Base-by-base conservation (phyloP, 2,113 vertebrate genomes). In the Engystomops pustulosus region DNA sequence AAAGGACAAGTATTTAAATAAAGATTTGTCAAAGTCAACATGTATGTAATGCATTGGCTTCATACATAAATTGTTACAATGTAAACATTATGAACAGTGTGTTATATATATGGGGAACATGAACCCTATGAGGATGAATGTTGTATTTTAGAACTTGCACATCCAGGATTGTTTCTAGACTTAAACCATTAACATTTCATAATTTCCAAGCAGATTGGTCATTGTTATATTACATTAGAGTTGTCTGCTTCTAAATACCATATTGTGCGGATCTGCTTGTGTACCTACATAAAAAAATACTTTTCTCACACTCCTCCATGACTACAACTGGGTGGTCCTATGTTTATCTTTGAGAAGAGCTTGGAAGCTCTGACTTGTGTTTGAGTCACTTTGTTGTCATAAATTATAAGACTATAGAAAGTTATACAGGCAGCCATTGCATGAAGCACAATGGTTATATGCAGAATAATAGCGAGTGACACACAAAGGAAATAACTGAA, bases 301-400 rank as follows among this genome's bases (percentile, higher is more conserved):
- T 34, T 36, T 76, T 53, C 45, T 32, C 60, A 30, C n/a, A 23
- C 23, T 34, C 27, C 27, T 41, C 17, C 36, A 9, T 27, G 12
- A 9, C 41, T 80, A 7, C 11, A 69, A 3, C 45, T 81, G 65
- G 62, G 79, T 71, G 79, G 79, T 81, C 79, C 17, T 10, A 7
- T 10, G 8, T 53, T 20, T 2, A 38, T 25, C 53, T 27, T 36
- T 27, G 18, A 44, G 38, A 20, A 3, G 8, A 49, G 30, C 15
- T 44, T 80, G 36, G 49, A 67, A 68, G 38, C 10, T 51, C 60
- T 47, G 27, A 49, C 78, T 80, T 67, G 45, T 49, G 27, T 68
- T 67, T 36, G 3, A 11, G 1, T 4, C 10, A 32, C 45, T 20
- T 14, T 77, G 47, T 14, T 8, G 17, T 32, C 10, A 20, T 49